phyloP scores from a whole-genome alignment of 1,140 invertebrate species.

The Heterodera carotae region DNA sequence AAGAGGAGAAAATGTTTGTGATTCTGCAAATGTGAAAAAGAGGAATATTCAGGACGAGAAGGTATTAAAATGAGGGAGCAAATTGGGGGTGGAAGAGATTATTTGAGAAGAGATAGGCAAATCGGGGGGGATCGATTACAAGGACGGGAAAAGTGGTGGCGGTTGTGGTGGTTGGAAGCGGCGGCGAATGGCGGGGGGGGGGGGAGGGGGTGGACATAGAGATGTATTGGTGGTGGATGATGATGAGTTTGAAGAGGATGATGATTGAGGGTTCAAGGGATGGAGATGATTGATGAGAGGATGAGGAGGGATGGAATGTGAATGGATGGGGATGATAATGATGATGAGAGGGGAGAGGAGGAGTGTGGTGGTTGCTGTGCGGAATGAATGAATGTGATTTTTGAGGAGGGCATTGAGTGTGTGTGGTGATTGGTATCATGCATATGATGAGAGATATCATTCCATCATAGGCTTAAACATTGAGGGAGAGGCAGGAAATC shows the following conservation, averaged over 20 bases:
- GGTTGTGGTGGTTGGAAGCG: too few species aligned
- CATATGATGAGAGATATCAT: too few species aligned
- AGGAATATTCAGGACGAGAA: background rate
- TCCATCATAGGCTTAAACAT: too few species aligned
- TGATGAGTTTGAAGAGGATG: background rate
- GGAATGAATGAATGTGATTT: background rate
- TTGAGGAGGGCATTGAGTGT: background rate
- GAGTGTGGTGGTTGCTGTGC: background rate
- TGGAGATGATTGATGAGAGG: too few species aligned
- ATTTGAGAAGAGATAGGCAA: background rate
- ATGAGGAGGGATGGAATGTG: background rate
- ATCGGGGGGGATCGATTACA: background rate
- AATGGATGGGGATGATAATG: background rate
- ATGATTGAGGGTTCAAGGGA: background rate
- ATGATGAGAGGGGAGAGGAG: background rate
- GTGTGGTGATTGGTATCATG: background rate
- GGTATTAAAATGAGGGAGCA: background rate
- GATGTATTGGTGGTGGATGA: background rate
- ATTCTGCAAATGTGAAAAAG: constrained; percentile 6
- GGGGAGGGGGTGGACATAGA: too few species aligned
- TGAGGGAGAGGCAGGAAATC: too few species aligned
- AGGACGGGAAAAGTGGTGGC: background rate
- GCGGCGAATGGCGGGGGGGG: too few species aligned
- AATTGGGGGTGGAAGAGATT: background rate
- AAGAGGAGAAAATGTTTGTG: background rate